Base-by-base conservation (phyloP, 2,888 invertebrate genomes). In the Netelia melanura region DNA sequence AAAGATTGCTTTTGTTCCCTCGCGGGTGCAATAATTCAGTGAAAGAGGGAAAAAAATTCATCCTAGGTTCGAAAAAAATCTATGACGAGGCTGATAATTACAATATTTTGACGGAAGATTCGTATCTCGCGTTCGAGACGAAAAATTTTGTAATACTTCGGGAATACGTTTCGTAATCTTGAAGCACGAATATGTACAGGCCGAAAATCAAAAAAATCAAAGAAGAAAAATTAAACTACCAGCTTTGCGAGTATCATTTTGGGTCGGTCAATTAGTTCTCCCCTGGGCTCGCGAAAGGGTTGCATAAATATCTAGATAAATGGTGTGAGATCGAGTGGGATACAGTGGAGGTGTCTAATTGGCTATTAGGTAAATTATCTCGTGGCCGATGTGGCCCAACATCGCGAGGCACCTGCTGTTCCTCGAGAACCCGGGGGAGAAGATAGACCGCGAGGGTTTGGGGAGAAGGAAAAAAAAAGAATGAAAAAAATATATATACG, bases 311-410 rank as follows among this genome's bases (percentile, higher is more conserved):
- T 86, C 70, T 58, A 86, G 86, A 87, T 85, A 84, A 87, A 83
- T 84, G 82, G 81, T 82, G 84, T 71, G 74, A 86, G 85, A 84
- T 85, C 86, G 67, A 74, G 61, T 77, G 68, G 85, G 82, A 86
- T 78, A 87, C 86, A 84, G 71, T 72, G 48, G 74, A 84, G 86
- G 86, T 87, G 86, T 87, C 86, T 87, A 87, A 87, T 87, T 87
- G 86, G 86, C 86, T 87, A 87, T 87, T 87, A 84, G 86, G 86
- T 87, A 84, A 87, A 87, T 86, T 87, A 87, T 87, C 86, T 84
- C 75, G 81, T 74, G 84, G 83, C 79, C 71, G 83, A 84, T 87
- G 81, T 68, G 84, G 75, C 76, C 80, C 67, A 77, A 85, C 85
- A 67, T 70, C 43, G 80, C 74, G n/a, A 54, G 58, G 85, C 86